Evolutionary conservation across 2,888 invertebrate species (phyloP), one percentile per base, ranked within the genome.

Genomic region (Napeogenes inachia): DNA sequence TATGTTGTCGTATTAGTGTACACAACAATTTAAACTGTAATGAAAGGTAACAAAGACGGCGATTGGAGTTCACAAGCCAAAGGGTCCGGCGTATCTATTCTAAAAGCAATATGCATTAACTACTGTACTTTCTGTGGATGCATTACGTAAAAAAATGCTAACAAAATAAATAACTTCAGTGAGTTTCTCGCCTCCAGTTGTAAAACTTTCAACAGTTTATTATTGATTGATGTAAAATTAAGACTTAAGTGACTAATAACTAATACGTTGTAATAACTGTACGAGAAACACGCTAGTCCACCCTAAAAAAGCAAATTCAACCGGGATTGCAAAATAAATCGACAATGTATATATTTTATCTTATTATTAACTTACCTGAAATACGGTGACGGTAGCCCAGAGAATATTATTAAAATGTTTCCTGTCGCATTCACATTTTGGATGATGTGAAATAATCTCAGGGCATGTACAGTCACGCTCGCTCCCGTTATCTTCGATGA

Each of bases 381-480:
- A 98, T 72, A 98, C 98, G 85, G 98, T 98, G 91, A 98, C 97
- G 77, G 97, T 97, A 77, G 98, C 97, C 96, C 98, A 97, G 80
- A 98, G 94, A 93, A 98, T 95, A 93, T 96, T 97, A 95, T 98
- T 98, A 95, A 98, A 98, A 93, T 98, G 98, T 93, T 98, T 98
- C 91, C 98, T 94, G 94, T 98, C 97, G 93, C 98, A 98, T 91
- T 96, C 95, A 92, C 98, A 98, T 91, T 94, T 93, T 86, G 95
- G 95, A 92, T 95, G 95, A 89, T 95, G 94, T 87, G 95, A 95
- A 87, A 95, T 93, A 91, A 96, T 96, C 93, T 97, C 96, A 84
- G 94, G 94, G 93, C 98, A 98, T 90, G 95, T 95, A 92, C 99
- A 99, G 92, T 96, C 96, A 87, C 95, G 94, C 91, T 94, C 94